Percentiles rank a stretch among this genome's conserved stretches.
Conservation (phyloP, 2,888 invertebrate genomes). For the Aleiodes leptofemur region DNA sequence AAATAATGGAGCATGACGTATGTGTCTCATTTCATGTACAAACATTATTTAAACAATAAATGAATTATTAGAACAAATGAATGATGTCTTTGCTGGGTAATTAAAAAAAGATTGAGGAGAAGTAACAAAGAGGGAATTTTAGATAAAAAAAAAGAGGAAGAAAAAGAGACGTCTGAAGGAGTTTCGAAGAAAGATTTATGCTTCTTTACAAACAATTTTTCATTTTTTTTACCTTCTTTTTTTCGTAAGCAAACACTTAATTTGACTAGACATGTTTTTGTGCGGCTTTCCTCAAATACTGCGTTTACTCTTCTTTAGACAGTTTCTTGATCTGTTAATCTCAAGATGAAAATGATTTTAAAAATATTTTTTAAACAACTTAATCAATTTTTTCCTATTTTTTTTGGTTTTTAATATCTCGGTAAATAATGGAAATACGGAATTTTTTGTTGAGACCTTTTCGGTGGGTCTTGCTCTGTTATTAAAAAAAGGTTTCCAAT, state of each 20-base stretch:
- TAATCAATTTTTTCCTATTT: no score
- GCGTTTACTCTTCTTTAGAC: no score
- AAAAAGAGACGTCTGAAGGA: neutral
- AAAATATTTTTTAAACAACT: no score
- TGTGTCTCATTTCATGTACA: conserved; percentile 5
- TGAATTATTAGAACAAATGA: conserved; percentile 21
- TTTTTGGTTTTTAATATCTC: no score
- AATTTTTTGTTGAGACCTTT: no score
- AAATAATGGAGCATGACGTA: conserved; percentile 26
- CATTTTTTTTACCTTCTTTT: conserved; percentile 6
- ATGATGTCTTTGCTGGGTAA: conserved; percentile 12
- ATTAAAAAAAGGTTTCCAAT: no score
- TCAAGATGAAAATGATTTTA: no score
- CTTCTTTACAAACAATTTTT: conserved; percentile 1
- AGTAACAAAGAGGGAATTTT: conserved; percentile 7
- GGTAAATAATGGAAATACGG: no score
- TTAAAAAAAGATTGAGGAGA: conserved; percentile 11
- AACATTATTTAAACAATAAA: conserved; percentile 6
- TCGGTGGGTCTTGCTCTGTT: no score
- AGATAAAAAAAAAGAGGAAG: neutral
- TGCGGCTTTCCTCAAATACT: neutral
- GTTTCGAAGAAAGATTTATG: neutral
- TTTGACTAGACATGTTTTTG: conserved; percentile 31
- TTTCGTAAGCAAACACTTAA: neutral
- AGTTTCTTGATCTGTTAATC: no score